Conservation (phyloP, 2,113 vertebrate species). For the Thomomys bottae region DNA sequence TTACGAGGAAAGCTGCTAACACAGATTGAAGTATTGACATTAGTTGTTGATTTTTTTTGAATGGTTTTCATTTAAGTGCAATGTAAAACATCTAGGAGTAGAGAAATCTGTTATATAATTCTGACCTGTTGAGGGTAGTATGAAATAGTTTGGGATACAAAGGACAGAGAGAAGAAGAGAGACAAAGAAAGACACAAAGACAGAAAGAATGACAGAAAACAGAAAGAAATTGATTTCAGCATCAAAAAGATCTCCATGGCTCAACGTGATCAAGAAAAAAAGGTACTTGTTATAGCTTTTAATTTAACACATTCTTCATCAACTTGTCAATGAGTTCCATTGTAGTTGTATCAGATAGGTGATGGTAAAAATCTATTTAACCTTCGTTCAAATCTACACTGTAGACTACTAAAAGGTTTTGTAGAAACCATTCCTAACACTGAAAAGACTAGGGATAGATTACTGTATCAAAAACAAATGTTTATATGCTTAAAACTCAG, state of each 20-base stretch:
- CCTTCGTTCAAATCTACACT: constrained; percentile 49
- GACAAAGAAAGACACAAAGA: not conserved
- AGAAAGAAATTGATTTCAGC: not conserved
- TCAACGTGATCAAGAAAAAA: not conserved
- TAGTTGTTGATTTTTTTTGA: not conserved
- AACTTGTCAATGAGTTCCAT: constrained; percentile 20
- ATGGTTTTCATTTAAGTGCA: not conserved
- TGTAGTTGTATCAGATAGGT: constrained; percentile 42
- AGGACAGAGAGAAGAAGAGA: not conserved
- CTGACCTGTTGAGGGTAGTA: not conserved
- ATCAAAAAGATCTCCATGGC: not conserved
- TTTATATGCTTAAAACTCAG: not conserved
- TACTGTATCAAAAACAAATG: not conserved
- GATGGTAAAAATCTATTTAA: constrained; percentile 49
- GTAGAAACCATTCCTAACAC: not conserved
- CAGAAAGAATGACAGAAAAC: not conserved
- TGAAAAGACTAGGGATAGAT: not conserved
- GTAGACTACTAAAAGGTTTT: not conserved
- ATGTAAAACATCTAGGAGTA: not conserved
- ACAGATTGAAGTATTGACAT: not conserved
- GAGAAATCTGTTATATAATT: not conserved
- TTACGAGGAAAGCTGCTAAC: constrained; percentile 18
- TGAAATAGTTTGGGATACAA: not conserved
- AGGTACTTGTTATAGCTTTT: not conserved
- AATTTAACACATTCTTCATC: constrained; percentile 6